Evolutionary conservation across 1,140 invertebrate species (phyloP).

Genomic region (Drosophila repleta): DNA sequence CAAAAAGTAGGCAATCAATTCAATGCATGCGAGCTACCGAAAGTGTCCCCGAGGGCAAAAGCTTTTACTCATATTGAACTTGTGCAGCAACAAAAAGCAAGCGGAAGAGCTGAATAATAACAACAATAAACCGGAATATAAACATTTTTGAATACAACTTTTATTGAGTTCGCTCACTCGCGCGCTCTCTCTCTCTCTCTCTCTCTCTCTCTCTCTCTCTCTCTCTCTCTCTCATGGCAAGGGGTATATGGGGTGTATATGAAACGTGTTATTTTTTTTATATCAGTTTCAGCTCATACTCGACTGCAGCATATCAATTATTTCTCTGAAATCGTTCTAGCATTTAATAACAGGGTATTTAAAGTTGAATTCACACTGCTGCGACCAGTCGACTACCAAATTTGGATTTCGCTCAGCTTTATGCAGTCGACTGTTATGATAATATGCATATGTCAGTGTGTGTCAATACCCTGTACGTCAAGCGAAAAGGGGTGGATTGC

Average conservation of each 20-base stretch:
- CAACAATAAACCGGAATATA: conserved; percentile 21
- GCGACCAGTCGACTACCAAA: neutral
- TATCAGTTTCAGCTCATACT: too few relatives aligned
- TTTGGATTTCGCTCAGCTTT: neutral
- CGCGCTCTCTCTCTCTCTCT: too few relatives aligned
- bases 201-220: too few relatives aligned
- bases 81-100: conserved; percentile 6
- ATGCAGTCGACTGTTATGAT: conserved; percentile 43
- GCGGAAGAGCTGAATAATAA: neutral
- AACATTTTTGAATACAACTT: conserved; percentile 19
- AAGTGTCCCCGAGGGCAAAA: conserved; percentile 26
- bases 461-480: neutral
- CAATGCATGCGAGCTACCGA: conserved; percentile 17
- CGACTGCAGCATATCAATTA: too few relatives aligned
- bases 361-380: too few relatives aligned
- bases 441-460: neutral
- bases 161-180: conserved; percentile 1
- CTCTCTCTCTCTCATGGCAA: too few relatives aligned
- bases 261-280: too few relatives aligned
- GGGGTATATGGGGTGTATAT: too few relatives aligned
- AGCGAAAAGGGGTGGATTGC: neutral
- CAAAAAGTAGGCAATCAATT: conserved; percentile 45
- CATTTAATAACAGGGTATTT: too few relatives aligned
- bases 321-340: too few relatives aligned
- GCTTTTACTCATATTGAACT: conserved; percentile 41